Conservation (phyloP, 2,797 vertebrate species). For the Sarcoramphus papa region DNA sequence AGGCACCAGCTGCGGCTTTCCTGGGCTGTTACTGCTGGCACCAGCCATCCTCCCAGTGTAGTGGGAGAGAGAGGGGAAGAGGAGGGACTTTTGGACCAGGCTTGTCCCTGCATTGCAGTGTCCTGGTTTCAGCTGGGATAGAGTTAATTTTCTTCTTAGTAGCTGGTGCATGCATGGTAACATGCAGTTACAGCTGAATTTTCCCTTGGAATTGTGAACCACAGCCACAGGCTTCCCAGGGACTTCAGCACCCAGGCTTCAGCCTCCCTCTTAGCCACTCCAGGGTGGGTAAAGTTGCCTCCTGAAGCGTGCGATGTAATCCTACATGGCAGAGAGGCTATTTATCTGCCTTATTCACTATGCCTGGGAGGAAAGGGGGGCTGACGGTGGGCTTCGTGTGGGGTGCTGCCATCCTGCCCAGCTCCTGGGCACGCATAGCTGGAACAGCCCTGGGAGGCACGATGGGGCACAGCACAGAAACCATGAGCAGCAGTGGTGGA, state of each 20-base stretch:
- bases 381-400: neutral
- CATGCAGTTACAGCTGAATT: neutral
- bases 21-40: neutral
- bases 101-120: neutral
- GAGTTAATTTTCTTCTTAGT: too few relatives aligned
- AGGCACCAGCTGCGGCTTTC: slow-evolving; percentile 55
- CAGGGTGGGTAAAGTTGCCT: neutral
- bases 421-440: too few relatives aligned
- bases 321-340: neutral
- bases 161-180: too few relatives aligned
- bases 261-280: neutral
- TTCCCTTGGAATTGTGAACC: neutral
- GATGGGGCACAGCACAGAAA: too few relatives aligned
- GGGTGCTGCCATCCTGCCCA: neutral
- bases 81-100: neutral
- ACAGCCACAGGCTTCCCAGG: neutral
- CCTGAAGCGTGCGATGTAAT: neutral
- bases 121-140: too few relatives aligned
- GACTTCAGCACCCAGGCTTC: neutral
- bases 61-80: neutral
- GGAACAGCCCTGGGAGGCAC: too few relatives aligned
- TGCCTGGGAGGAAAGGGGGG: neutral
- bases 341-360: neutral
- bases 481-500: too few relatives aligned
- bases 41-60: neutral